phyloP scores from a whole-genome alignment of 2,797 vertebrate species.

The Gorsachius magnificus region DNA sequence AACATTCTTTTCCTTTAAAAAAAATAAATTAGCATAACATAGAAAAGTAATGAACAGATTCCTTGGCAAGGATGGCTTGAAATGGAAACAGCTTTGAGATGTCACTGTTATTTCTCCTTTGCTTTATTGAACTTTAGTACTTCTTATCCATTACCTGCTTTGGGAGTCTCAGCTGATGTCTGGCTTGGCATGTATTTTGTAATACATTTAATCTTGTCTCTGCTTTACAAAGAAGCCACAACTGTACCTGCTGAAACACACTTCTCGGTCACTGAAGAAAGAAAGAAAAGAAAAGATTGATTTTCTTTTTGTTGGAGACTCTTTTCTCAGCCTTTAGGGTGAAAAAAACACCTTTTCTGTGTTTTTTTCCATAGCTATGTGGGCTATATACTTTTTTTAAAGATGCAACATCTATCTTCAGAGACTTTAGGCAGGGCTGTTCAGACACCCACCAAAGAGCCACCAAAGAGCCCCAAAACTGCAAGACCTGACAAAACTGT shows the following conservation, averaged over 20 bases:
- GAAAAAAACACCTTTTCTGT: background rate
- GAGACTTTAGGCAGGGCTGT: background rate
- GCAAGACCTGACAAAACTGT: background rate
- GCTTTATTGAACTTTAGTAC: background rate
- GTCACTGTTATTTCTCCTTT: background rate
- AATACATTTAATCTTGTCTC: background rate
- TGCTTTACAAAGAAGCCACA: background rate
- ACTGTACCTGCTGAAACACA: background rate
- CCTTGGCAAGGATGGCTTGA: background rate
- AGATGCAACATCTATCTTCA: background rate
- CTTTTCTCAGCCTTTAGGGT: background rate
- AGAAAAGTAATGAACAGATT: background rate
- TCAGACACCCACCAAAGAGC: background rate
- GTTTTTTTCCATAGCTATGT: background rate
- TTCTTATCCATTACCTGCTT: background rate
- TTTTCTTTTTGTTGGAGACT: background rate
- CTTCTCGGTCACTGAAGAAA: background rate
- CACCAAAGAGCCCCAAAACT: background rate
- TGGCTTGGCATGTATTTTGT: background rate
- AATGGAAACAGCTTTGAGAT: background rate
- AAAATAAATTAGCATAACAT: fast-evolving
- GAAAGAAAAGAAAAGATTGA: background rate
- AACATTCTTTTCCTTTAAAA: background rate
- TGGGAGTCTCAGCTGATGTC: background rate
- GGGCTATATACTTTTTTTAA: background rate